Conservation (phyloP, 1,140 invertebrate species). For the Geopemphigus sp. region DNA sequence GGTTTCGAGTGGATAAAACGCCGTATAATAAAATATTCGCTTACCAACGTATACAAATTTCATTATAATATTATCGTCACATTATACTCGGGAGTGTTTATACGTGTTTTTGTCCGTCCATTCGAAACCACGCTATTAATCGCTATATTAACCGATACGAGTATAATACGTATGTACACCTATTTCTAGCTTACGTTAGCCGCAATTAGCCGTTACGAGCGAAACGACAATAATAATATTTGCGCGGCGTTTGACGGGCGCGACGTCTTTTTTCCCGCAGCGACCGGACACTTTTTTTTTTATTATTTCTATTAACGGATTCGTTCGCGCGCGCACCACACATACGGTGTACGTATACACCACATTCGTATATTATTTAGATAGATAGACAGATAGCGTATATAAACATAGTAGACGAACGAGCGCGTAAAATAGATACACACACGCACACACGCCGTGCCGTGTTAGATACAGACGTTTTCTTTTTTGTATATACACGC, state of each 20-base stretch:
- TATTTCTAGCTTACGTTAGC: constrained; percentile 1
- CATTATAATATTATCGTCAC: background rate
- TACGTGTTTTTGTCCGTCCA: background rate
- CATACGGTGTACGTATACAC: background rate
- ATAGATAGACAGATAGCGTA: too few relatives aligned
- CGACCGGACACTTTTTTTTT: background rate
- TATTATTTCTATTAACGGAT: constrained; percentile 14
- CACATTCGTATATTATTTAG: background rate
- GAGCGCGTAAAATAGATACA: background rate
- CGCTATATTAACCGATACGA: constrained; percentile 23
- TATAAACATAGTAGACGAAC: background rate
- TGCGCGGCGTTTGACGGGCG: background rate
- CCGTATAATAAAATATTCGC: constrained; percentile 20
- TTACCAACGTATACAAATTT: background rate
- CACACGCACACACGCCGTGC: too few relatives aligned
- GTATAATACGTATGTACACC: background rate
- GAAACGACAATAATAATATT: constrained; percentile 14
- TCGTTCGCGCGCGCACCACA: background rate
- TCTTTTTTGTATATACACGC: background rate
- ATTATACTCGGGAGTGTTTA: constrained; percentile 4
- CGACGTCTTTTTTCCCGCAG: background rate
- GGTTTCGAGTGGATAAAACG: background rate
- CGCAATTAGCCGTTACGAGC: constrained; percentile 29
- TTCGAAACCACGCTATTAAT: constrained; percentile 24
- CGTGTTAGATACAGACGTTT: background rate